Evolutionary conservation across 2,797 vertebrate species (phyloP).

Genomic region (Coranthus polyacanthus): DNA sequence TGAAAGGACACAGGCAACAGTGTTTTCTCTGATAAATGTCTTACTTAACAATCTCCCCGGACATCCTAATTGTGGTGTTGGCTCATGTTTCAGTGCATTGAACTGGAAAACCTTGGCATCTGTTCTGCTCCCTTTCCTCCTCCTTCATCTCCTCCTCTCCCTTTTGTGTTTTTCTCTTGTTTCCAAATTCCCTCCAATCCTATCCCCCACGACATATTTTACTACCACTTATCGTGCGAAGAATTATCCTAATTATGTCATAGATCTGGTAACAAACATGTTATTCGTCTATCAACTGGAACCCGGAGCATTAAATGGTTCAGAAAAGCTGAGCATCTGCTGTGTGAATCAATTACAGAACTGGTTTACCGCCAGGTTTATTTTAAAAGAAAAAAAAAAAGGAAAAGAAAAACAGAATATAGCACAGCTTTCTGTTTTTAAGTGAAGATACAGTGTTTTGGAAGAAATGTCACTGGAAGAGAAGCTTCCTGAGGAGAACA

Average conservation of each 20-base stretch:
- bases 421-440: neutral
- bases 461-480: too few species aligned
- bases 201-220: neutral
- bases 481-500: too few species aligned
- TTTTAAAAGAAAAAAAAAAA: neutral
- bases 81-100: conserved; percentile 70
- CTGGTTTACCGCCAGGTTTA: conserved; percentile 12
- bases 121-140: conserved; percentile 40
- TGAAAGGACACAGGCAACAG: conserved; percentile 34
- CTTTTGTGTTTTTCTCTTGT: conserved; percentile 16
- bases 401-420: too few species aligned
- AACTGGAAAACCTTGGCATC: conserved; percentile 72
- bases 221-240: conserved; percentile 2
- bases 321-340: conserved; percentile 36
- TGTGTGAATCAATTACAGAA: conserved; percentile 11
- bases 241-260: conserved; percentile 30
- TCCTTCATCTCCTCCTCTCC: conserved; percentile 9
- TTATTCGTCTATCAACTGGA: conserved; percentile 16
- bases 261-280: conserved; percentile 21
- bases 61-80: conserved; percentile 68
- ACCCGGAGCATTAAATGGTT: conserved; percentile 4
- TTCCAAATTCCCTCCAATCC: conserved; percentile 18
- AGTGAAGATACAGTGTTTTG: too few species aligned
- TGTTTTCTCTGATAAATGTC: conserved; percentile 59
- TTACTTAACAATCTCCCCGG: conserved; percentile 69